phyloP scores from a whole-genome alignment of 1,140 invertebrate species.

The Calosoma granatense region DNA sequence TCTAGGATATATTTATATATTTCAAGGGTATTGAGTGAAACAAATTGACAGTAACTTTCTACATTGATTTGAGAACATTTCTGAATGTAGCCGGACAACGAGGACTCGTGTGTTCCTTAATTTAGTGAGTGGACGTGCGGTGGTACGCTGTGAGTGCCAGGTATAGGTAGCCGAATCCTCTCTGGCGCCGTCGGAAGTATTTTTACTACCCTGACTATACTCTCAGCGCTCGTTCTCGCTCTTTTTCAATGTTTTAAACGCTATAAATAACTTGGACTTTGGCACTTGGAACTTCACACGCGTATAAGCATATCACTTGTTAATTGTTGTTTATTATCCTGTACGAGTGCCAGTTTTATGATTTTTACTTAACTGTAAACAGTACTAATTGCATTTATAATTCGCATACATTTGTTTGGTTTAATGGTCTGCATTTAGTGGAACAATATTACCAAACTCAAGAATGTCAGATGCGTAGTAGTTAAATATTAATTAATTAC shows the following conservation, averaged over 20 bases:
- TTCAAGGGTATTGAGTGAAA: no score
- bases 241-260: constrained; percentile 4
- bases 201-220: constrained; percentile 5
- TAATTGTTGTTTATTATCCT: constrained; percentile 3
- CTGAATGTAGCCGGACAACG: no score
- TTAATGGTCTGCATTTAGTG: no score
- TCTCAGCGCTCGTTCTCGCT: no score
- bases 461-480: no score
- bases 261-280: background rate
- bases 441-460: no score
- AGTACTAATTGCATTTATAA: background rate
- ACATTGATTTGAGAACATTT: no score
- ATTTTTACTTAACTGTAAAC: background rate
- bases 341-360: background rate
- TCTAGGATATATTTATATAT: no score
- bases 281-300: background rate
- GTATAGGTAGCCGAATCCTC: background rate
- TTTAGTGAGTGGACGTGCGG: no score
- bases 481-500: no score
- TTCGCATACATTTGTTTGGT: background rate
- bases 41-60: no score
- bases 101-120: no score
- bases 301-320: background rate
- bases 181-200: constrained; percentile 8
- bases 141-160: background rate